These are phyloP conservation scores for Epinotia brunnichana DNA, from an alignment of 2,888 invertebrate species.

Conservation along the genomic window DNA sequence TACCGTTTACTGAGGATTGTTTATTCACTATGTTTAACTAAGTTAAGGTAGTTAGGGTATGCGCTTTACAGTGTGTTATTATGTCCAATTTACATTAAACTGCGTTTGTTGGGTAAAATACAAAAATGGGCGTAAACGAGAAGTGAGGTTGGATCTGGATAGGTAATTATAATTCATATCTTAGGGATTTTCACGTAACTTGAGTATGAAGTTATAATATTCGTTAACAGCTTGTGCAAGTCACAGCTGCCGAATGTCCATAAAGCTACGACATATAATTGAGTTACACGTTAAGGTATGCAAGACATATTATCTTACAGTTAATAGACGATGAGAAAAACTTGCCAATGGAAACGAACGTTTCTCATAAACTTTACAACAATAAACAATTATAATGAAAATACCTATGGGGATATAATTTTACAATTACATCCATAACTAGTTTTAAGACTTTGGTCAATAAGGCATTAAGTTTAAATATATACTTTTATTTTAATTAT, in stretches of 20 bases:
- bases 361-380: slow-evolving; percentile 80
- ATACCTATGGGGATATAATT: slow-evolving; percentile 69
- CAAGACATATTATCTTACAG: slow-evolving; percentile 44
- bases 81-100: slow-evolving; percentile 30
- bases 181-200: slow-evolving; percentile 6
- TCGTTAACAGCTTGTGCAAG: slow-evolving; percentile 22
- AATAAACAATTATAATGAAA: slow-evolving; percentile 79
- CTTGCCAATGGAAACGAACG: slow-evolving; percentile 69
- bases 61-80: slow-evolving; percentile 37
- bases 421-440: slow-evolving; percentile 76
- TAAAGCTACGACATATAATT: slow-evolving; percentile 24
- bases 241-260: slow-evolving; percentile 5
- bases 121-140: slow-evolving; percentile 23
- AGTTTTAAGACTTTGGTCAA: slow-evolving; percentile 84
- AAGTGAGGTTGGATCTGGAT: slow-evolving; percentile 1
- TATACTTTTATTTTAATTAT: slow-evolving; percentile 80
- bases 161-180: slow-evolving; percentile 3
- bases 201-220: slow-evolving; percentile 19
- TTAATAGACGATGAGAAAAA: slow-evolving; percentile 74
- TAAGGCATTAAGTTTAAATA: slow-evolving; percentile 84
- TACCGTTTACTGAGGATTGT: slow-evolving; percentile 76
- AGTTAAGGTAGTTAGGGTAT: slow-evolving; percentile 46
- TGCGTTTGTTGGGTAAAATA: slow-evolving; percentile 7
- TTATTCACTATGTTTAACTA: slow-evolving; percentile 66
- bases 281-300: slow-evolving; percentile 29